These are phyloP conservation scores for Equus quagga DNA, from an alignment of 2,113 vertebrate genomes.

Conservation along the genomic window DNA sequence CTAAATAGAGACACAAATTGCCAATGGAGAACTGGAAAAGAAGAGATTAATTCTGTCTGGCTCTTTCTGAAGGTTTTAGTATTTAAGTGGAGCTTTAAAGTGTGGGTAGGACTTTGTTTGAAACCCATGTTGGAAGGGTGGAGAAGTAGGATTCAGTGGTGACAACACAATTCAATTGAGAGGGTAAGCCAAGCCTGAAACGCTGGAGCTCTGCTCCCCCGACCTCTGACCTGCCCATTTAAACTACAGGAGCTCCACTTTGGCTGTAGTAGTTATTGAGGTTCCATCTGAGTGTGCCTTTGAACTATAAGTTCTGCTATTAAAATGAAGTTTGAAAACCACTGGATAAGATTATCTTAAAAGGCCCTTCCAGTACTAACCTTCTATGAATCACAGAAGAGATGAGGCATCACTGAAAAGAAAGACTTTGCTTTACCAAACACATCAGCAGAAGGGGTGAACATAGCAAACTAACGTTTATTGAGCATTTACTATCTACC, in stretches of 20 bases:
- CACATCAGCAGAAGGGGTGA: not conserved
- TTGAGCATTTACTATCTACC: not conserved
- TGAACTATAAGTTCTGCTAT: not conserved
- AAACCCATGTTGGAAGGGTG: not conserved
- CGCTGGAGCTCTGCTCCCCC: not conserved
- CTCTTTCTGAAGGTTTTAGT: not conserved
- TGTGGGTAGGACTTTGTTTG: not conserved
- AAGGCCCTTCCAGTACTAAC: not conserved
- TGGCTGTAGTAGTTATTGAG: not conserved
- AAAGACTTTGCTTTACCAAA: slow-evolving; percentile 30
- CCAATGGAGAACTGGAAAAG: slow-evolving; percentile 1
- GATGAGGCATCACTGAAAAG: not conserved
- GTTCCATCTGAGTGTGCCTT: not conserved
- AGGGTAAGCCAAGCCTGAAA: not conserved
- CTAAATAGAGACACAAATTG: not conserved
- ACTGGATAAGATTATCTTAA: slow-evolving; percentile 13
- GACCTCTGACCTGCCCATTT: not conserved
- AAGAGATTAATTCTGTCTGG: not conserved
- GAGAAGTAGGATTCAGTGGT: not conserved
- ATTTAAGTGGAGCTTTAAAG: slow-evolving; percentile 15
- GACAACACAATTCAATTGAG: not conserved
- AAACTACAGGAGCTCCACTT: not conserved
- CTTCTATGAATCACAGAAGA: slow-evolving; percentile 1
- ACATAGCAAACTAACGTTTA: not conserved
- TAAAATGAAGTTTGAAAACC: slow-evolving; percentile 27